A percentile compares a stretch with the other conserved stretches of the same genome.
phyloP scores from a whole-genome alignment of 2,888 invertebrate species.

The Fragum whitleyi region DNA sequence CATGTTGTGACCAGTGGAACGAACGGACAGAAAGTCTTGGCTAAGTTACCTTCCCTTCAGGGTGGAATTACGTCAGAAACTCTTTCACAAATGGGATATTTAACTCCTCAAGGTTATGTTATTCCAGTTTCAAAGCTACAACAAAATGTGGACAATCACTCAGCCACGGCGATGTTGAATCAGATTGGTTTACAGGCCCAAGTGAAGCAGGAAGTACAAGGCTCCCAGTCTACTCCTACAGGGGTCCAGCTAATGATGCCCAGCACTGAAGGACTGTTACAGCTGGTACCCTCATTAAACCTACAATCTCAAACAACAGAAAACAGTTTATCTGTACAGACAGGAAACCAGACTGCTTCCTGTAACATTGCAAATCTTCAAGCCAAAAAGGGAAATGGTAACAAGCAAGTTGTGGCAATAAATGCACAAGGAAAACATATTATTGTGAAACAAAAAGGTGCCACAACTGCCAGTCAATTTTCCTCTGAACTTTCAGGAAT shows the following conservation, averaged over 20 bases:
- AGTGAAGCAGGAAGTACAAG: constrained; percentile 8
- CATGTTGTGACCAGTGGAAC: constrained; percentile 6
- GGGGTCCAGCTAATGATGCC: constrained; percentile 41
- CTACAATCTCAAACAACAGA: constrained; percentile 31
- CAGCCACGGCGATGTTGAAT: constrained; percentile 21
- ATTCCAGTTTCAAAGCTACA: constrained; percentile 40
- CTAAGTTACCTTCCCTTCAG: constrained; percentile 68
- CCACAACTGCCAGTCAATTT: not conserved
- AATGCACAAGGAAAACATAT: constrained; percentile 28
- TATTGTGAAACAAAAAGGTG: constrained; percentile 13
- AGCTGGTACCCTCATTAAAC: constrained; percentile 36
- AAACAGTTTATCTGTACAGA: constrained; percentile 11
- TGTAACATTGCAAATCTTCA: not conserved
- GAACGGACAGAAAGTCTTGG: constrained; percentile 67
- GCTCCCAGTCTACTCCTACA: constrained; percentile 3
- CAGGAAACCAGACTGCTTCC: not conserved
- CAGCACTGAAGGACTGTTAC: constrained; percentile 46
- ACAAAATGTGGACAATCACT: constrained; percentile 1
- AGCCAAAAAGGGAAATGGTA: not conserved
- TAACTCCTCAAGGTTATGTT: constrained; percentile 73
- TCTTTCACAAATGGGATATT: constrained; percentile 68
- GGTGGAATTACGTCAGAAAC: constrained; percentile 66
- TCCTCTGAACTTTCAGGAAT: not conserved
- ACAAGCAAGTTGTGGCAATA: constrained; percentile 14
- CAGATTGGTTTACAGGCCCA: constrained; percentile 34